These are phyloP conservation scores for Turritopsis dohrnii DNA, from an alignment of 30 jellyfish, hydroid and myxozoan species.

Conservation along the genomic window DNA sequence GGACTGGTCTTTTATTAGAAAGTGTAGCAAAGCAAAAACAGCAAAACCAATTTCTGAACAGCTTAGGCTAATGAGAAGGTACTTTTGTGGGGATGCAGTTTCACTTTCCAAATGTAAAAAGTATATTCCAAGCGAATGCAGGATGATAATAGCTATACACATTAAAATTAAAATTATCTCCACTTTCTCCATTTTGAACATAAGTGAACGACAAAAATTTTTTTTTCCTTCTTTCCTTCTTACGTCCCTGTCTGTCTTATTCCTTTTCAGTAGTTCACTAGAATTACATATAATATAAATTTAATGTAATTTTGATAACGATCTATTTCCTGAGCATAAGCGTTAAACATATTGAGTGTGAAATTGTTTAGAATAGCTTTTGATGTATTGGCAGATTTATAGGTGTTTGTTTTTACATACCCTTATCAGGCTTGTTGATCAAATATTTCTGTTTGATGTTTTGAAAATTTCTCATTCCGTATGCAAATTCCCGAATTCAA, in stretches of 20 bases:
- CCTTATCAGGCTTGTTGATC: no score
- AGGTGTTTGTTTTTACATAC: no score
- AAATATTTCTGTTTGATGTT: no score
- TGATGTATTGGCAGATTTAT: no score
- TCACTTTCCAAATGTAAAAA: not conserved
- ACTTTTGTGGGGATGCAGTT: not conserved
- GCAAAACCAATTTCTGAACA: not conserved
- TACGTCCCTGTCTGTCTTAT: not conserved
- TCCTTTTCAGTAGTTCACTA: no score
- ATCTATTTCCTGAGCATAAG: no score
- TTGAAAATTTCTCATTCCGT: no score
- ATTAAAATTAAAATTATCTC: not conserved
- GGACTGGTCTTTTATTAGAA: not conserved
- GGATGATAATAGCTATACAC: not conserved
- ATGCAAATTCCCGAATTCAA: no score
- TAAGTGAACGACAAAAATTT: not conserved
- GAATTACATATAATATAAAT: no score
- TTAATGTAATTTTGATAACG: no score
- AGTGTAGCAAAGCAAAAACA: not conserved
- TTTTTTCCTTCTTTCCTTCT: not conserved
- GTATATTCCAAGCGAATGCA: not conserved
- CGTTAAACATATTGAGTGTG: no score
- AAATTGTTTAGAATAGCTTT: no score
- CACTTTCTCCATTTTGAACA: not conserved
- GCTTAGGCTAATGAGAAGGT: not conserved